Evolutionary conservation across 1,140 invertebrate genomes (phyloP).

Genomic region (Aphaenogaster floridana): DNA sequence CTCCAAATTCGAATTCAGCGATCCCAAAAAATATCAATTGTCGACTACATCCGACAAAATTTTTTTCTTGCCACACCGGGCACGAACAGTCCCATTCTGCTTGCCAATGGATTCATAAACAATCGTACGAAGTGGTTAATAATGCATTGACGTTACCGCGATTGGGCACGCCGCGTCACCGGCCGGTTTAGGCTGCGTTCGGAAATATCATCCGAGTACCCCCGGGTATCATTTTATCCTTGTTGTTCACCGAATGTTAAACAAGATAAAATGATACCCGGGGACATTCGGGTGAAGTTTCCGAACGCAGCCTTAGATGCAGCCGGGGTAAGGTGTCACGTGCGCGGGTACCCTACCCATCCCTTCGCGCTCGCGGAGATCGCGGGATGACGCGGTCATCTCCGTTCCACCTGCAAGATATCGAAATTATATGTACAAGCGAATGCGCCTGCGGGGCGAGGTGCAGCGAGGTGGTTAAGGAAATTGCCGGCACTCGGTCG

Average conservation of each 20-base stretch:
- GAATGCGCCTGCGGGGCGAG: conserved; percentile 46
- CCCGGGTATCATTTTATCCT: too few species aligned
- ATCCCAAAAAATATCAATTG: too few species aligned
- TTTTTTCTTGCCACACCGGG: too few species aligned
- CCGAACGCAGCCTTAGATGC: neutral
- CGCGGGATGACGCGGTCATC: neutral
- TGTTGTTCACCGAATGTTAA: too few species aligned
- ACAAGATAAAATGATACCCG: too few species aligned
- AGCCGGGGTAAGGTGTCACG: neutral
- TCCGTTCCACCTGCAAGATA: conserved; percentile 32
- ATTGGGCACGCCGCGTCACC: neutral
- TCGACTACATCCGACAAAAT: too few species aligned
- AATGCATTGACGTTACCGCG: neutral
- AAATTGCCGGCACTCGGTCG: conserved; percentile 67
- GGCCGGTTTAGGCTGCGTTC: neutral
- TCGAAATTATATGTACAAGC: conserved; percentile 64
- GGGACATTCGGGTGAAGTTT: too few species aligned
- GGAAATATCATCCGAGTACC: too few species aligned
- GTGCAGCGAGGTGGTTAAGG: conserved; percentile 67
- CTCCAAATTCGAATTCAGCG: too few species aligned
- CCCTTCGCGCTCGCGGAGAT: neutral
- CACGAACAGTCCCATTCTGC: too few species aligned
- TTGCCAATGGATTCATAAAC: too few species aligned
- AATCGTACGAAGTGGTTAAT: neutral
- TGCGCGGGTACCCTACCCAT: neutral